Conservation (phyloP, 2,797 vertebrate genomes). For the Spheniscus humboldti region DNA sequence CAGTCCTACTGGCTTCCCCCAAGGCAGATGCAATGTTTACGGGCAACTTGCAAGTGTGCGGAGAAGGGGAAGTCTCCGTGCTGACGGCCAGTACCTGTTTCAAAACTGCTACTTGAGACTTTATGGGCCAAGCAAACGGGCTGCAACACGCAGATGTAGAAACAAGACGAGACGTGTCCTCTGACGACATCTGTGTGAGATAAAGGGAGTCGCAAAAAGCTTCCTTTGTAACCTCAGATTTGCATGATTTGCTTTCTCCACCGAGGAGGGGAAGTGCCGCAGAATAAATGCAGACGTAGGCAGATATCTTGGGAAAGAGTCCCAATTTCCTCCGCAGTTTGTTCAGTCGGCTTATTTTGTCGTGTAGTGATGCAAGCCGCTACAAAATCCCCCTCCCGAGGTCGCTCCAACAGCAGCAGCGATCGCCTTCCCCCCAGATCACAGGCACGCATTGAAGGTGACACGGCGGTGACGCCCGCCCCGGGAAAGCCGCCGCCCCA, state of each 20-base stretch:
- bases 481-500: no score
- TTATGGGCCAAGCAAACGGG: rapidly evolving
- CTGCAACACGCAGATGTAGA: rapidly evolving
- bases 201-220: no score
- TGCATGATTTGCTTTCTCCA: background rate
- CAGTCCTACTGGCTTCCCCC: background rate
- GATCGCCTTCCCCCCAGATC: rapidly evolving
- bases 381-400: background rate
- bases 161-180: rapidly evolving
- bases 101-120: background rate
- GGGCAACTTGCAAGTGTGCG: background rate
- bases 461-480: background rate
- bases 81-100: background rate
- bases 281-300: background rate
- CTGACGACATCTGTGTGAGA: background rate
- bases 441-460: background rate
- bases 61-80: rapidly evolving
- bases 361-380: background rate
- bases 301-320: background rate
- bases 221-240: background rate
- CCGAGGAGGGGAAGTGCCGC: background rate
- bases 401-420: background rate
- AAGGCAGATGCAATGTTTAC: rapidly evolving
- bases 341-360: background rate
- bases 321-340: rapidly evolving